Evolutionary conservation across 2,797 vertebrate genomes (phyloP).

Genomic region (Danio choprae): DNA sequence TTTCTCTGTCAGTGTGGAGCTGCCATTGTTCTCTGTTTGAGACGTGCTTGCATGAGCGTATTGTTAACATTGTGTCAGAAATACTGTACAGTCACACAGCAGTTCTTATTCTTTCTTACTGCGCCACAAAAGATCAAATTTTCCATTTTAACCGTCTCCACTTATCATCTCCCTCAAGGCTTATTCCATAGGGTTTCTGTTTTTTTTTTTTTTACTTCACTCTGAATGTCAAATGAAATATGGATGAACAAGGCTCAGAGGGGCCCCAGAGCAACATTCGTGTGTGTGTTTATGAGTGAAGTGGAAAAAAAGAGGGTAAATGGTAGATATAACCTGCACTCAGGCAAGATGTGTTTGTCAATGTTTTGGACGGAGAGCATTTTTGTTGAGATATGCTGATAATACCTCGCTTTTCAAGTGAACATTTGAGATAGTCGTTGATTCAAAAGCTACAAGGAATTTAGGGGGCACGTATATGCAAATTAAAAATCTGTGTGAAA

Average conservation of each 20-base stretch:
- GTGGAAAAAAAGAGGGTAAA: not conserved
- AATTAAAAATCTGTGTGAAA: too few relatives aligned
- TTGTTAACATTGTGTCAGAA: not conserved
- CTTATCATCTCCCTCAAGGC: constrained; percentile 34
- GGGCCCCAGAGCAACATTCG: not conserved
- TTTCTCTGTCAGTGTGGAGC: not conserved
- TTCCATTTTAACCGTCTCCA: constrained; percentile 36
- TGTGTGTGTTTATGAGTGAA: not conserved
- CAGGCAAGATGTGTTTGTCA: not conserved
- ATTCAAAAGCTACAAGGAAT: too few relatives aligned
- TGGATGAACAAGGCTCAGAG: constrained; percentile 24
- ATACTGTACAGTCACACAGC: not conserved
- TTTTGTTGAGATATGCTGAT: not conserved
- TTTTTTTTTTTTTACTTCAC: not conserved
- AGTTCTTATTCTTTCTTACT: not conserved
- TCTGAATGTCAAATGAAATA: constrained; percentile 36
- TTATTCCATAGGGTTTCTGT: constrained; percentile 25
- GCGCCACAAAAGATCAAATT: constrained; percentile 15
- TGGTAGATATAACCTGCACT: not conserved
- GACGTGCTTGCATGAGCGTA: not conserved
- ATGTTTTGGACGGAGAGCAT: not conserved
- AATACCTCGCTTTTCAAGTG: not conserved
- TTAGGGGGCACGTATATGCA: too few relatives aligned
- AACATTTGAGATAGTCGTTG: too few relatives aligned
- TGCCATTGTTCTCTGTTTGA: constrained; percentile 37